A percentile compares a stretch with the other conserved stretches of the same genome.
Conservation (phyloP, 2,797 vertebrate genomes). For the Thunnus albacares region DNA sequence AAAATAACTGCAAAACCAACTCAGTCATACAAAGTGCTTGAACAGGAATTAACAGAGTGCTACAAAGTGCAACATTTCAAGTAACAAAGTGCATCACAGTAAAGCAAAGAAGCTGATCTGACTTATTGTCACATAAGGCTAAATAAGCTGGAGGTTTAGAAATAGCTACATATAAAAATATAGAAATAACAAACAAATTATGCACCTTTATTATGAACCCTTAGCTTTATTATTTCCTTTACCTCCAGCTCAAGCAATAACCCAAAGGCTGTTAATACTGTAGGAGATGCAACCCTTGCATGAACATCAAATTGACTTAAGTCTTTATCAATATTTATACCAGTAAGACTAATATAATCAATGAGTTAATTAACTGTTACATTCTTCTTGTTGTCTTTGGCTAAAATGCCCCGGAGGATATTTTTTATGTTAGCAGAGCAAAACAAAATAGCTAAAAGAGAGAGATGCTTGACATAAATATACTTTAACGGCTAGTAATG, state of each 20-base stretch:
- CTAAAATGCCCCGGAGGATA: slow-evolving; percentile 7
- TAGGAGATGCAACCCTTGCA: background rate
- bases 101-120: background rate
- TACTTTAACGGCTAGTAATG: slow-evolving; percentile 30
- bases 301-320: slow-evolving; percentile 30
- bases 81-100: background rate
- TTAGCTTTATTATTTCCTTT: background rate
- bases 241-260: background rate
- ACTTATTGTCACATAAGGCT: background rate
- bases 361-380: slow-evolving; percentile 44
- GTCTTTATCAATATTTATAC: slow-evolving; percentile 41
- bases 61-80: background rate
- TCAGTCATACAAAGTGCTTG: too few relatives aligned
- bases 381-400: slow-evolving; percentile 36
- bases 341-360: slow-evolving; percentile 40
- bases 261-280: background rate
- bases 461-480: slow-evolving; percentile 39
- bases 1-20: background rate
- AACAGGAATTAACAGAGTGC: background rate
- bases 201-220: too few relatives aligned
- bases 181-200: background rate
- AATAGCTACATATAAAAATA: background rate
- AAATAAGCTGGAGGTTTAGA: background rate
- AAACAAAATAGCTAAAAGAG: slow-evolving; percentile 29
- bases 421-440: slow-evolving; percentile 11